phyloP scores from a whole-genome alignment of 2,888 invertebrate genomes.

The Heliconius hortense region DNA sequence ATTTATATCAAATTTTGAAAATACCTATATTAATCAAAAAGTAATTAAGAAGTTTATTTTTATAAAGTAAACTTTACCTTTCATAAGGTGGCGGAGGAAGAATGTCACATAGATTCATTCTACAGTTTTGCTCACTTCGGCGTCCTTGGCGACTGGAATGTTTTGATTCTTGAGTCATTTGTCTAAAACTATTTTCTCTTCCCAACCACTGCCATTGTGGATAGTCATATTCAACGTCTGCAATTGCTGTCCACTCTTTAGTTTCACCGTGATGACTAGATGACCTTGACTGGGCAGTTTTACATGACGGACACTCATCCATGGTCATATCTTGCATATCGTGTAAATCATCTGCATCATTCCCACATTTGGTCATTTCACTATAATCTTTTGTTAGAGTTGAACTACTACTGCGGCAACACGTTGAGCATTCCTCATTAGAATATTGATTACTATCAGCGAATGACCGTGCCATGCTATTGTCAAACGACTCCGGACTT shows the following conservation, averaged over 20 bases:
- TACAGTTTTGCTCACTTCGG: conserved; percentile 69
- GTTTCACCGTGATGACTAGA: conserved; percentile 74
- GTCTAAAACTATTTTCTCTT: conserved; percentile 74
- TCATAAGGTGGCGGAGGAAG: conserved; percentile 76
- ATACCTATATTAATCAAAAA: background rate
- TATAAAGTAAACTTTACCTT: conserved; percentile 57
- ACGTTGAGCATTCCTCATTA: conserved; percentile 77
- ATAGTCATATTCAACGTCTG: conserved; percentile 76
- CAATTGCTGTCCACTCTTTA: conserved; percentile 71
- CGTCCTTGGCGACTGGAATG: conserved; percentile 64
- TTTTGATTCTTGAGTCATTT: conserved; percentile 61
- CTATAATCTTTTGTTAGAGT: conserved; percentile 77
- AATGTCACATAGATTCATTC: conserved; percentile 77
- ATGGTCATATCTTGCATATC: conserved; percentile 72
- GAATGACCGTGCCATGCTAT: conserved; percentile 75
- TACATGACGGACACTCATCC: conserved; percentile 76
- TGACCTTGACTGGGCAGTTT: conserved; percentile 72
- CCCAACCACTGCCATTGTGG: conserved; percentile 79
- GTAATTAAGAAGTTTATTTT: background rate
- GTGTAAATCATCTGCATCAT: conserved; percentile 67
- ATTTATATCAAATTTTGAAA: background rate
- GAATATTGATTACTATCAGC: conserved; percentile 76
- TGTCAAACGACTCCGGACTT: conserved; percentile 80
- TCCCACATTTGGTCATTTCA: conserved; percentile 79
- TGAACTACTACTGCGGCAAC: conserved; percentile 74